These are phyloP conservation scores for Stenoptilia bipunctidactyla DNA, from an alignment of 2,888 invertebrate genomes.

Conservation along the genomic window DNA sequence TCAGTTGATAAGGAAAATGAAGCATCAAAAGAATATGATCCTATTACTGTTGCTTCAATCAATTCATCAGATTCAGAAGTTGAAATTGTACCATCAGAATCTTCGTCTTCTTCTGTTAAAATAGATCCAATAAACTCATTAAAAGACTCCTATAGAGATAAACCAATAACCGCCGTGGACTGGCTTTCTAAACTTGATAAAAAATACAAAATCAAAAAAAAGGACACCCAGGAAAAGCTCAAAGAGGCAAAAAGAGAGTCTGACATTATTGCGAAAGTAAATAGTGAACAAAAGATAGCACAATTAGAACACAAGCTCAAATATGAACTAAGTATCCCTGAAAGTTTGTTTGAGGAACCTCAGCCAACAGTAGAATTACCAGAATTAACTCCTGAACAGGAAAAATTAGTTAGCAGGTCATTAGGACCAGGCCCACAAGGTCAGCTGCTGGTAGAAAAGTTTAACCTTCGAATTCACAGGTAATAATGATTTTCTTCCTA, in stretches of 20 bases:
- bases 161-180: conserved; percentile 52
- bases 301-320: conserved; percentile 54
- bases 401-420: conserved; percentile 68
- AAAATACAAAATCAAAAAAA: conserved; percentile 52
- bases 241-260: conserved; percentile 54
- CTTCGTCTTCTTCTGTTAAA: conserved; percentile 43
- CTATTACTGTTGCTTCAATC: conserved; percentile 53
- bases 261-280: conserved; percentile 57
- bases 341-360: conserved; percentile 53
- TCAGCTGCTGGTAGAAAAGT: conserved; percentile 75
- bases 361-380: conserved; percentile 61
- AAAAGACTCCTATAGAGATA: conserved; percentile 65
- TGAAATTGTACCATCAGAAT: conserved; percentile 49
- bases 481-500: too few relatives aligned
- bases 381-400: conserved; percentile 77
- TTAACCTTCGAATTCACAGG: conserved; percentile 62
- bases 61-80: conserved; percentile 60
- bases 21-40: conserved; percentile 43
- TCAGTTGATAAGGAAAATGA: conserved; percentile 34
- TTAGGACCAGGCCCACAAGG: conserved; percentile 71
- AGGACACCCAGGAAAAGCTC: conserved; percentile 50
- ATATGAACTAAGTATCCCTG: conserved; percentile 61
- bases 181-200: conserved; percentile 67
- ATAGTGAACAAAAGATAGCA: conserved; percentile 52
- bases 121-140: conserved; percentile 68